Conservation (phyloP, 2,888 invertebrate species). For the Resseliella maxima region DNA sequence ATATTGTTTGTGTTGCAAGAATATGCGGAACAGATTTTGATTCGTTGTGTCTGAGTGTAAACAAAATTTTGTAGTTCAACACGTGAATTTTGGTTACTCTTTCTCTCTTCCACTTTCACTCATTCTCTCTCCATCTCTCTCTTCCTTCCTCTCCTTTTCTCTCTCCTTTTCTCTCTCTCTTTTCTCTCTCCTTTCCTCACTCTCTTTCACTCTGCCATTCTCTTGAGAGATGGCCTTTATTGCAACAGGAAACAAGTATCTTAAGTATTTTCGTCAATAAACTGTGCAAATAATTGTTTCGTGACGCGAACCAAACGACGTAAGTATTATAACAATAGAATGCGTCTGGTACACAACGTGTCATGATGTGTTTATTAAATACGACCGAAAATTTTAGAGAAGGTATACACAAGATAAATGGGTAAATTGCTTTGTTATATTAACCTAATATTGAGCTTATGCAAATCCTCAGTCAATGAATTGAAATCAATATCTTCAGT, state of each 20-base stretch:
- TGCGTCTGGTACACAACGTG: background rate
- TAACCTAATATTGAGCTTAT: background rate
- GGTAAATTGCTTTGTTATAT: background rate
- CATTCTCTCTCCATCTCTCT: background rate
- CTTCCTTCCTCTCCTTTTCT: too few species aligned
- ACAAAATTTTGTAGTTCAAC: background rate
- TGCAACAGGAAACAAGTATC: too few species aligned
- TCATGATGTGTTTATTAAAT: background rate
- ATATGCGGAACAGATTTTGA: conserved; percentile 15
- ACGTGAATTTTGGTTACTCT: background rate
- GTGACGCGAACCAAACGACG: background rate
- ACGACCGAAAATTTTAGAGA: background rate
- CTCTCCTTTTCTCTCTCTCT: too few species aligned
- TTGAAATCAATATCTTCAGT: background rate
- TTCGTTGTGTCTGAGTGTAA: conserved; percentile 18
- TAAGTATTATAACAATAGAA: background rate
- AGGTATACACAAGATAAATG: background rate
- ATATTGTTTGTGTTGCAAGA: background rate
- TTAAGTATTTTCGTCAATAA: conserved; percentile 45
- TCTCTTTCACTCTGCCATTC: too few species aligned
- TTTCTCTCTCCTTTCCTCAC: too few species aligned
- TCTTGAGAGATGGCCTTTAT: too few species aligned
- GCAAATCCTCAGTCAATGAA: background rate
- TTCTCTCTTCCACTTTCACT: background rate
- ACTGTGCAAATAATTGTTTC: conserved; percentile 8